These are phyloP conservation scores for Helogale parvula DNA, from an alignment of 2,113 vertebrate genomes.

Conservation along the genomic window DNA sequence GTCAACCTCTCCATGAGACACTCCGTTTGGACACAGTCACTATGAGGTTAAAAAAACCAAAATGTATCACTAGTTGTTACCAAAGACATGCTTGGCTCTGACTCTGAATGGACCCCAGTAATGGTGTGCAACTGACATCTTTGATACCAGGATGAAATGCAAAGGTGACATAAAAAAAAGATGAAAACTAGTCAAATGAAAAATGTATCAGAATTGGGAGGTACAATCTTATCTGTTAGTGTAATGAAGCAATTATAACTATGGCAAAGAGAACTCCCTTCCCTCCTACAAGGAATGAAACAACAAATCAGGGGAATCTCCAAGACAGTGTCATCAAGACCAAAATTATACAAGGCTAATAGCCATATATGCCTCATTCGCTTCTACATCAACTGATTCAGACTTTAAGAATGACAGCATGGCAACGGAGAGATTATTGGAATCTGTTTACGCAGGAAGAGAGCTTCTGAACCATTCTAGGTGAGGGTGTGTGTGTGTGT, in stretches of 20 bases:
- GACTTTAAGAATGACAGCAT: not conserved
- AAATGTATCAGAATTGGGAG: too few species aligned
- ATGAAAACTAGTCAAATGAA: not conserved
- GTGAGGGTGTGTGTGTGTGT: too few species aligned
- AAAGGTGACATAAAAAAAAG: not conserved
- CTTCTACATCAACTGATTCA: not conserved
- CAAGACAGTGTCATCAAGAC: not conserved
- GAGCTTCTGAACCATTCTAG: not conserved
- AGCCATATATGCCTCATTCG: accelerated
- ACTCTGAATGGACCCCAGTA: not conserved
- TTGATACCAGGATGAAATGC: not conserved
- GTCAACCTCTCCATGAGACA: not conserved
- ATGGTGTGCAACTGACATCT: not conserved
- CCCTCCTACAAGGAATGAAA: not conserved
- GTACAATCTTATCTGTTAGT: not conserved
- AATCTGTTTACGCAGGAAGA: accelerated
- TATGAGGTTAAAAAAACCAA: not conserved
- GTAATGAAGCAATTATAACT: not conserved
- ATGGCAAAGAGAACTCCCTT: not conserved
- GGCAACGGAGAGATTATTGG: accelerated
- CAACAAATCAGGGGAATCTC: not conserved
- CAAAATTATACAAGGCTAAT: not conserved
- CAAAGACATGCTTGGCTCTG: not conserved
- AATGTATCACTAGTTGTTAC: not conserved
- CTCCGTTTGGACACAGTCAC: not conserved